phyloP scores from a whole-genome alignment of 2,888 invertebrate species.

The Callyntrura sp. region DNA sequence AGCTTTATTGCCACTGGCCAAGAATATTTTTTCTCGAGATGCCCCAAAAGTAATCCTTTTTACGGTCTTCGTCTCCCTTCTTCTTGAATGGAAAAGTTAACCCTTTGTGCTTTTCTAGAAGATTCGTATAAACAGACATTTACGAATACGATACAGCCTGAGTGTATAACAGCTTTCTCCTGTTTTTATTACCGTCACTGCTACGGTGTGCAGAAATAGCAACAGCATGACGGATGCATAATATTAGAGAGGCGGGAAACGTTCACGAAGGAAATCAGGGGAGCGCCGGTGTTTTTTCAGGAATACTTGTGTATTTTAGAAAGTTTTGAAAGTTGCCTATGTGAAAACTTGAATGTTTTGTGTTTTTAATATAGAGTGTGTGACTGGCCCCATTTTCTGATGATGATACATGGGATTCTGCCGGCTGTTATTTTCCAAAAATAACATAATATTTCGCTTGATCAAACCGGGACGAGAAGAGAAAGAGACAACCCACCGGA shows the following conservation, averaged over 20 bases:
- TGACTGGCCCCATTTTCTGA: conserved; percentile 1
- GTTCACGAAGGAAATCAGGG: too few relatives aligned
- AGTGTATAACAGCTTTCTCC: not conserved
- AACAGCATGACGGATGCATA: conserved; percentile 56
- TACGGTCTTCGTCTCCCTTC: not conserved
- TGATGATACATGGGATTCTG: conserved; percentile 55
- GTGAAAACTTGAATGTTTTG: too few relatives aligned
- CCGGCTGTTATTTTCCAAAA: conserved; percentile 44
- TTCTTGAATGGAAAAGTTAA: conserved; percentile 23
- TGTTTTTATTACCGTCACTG: conserved; percentile 40
- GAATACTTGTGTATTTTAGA: too few relatives aligned
- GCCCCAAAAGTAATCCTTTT: conserved; percentile 17
- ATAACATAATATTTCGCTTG: conserved; percentile 56
- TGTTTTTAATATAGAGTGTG: not conserved
- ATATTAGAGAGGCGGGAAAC: not conserved
- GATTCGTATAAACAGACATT: too few relatives aligned
- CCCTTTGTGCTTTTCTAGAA: conserved; percentile 1
- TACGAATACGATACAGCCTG: too few relatives aligned
- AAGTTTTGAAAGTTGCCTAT: too few relatives aligned
- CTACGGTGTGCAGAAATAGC: conserved; percentile 3
- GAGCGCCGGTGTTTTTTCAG: too few relatives aligned
- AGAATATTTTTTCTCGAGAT: not conserved
- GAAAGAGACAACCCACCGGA: conserved; percentile 44
- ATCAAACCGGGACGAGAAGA: conserved; percentile 28
- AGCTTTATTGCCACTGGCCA: not conserved